These are phyloP conservation scores for Proisotoma minuta DNA, from an alignment of 2,888 invertebrate species.

Conservation along the genomic window DNA sequence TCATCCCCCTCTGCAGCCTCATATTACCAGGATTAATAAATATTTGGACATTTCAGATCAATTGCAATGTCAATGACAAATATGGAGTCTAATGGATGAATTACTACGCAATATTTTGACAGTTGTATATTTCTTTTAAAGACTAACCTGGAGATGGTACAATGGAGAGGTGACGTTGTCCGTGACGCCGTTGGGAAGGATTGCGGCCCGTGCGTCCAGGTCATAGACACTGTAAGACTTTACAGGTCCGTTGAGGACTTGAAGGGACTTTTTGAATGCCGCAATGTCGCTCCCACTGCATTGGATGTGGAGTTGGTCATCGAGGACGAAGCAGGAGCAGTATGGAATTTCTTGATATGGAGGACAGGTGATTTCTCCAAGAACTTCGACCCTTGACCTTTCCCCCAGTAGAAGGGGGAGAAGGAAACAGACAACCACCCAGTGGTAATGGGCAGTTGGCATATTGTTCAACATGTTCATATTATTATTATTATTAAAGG, in stretches of 20 bases:
- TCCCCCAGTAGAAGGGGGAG: conserved; percentile 21
- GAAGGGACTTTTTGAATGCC: conserved; percentile 44
- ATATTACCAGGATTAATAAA: not conserved
- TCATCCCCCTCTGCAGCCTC: too few relatives aligned
- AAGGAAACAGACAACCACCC: too few relatives aligned
- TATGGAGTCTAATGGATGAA: not conserved
- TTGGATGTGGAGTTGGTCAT: conserved; percentile 56
- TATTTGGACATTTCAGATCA: not conserved
- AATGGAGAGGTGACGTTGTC: conserved; percentile 62
- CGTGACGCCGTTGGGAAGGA: conserved; percentile 70
- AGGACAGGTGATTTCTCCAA: conserved; percentile 48
- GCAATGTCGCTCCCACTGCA: conserved; percentile 46
- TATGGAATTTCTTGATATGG: conserved; percentile 49
- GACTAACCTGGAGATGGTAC: conserved; percentile 61
- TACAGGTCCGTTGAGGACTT: conserved; percentile 53
- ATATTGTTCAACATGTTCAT: too few relatives aligned
- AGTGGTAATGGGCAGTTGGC: too few relatives aligned
- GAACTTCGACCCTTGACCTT: conserved; percentile 17
- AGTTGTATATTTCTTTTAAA: too few relatives aligned
- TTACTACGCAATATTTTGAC: too few relatives aligned
- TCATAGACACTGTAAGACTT: conserved; percentile 86
- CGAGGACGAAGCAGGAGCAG: conserved; percentile 88
- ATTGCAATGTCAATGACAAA: not conserved
- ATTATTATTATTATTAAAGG: too few relatives aligned
- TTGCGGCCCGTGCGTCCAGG: conserved; percentile 72